Conservation (phyloP, 2,113 vertebrate species). For the Prolemur simus region DNA sequence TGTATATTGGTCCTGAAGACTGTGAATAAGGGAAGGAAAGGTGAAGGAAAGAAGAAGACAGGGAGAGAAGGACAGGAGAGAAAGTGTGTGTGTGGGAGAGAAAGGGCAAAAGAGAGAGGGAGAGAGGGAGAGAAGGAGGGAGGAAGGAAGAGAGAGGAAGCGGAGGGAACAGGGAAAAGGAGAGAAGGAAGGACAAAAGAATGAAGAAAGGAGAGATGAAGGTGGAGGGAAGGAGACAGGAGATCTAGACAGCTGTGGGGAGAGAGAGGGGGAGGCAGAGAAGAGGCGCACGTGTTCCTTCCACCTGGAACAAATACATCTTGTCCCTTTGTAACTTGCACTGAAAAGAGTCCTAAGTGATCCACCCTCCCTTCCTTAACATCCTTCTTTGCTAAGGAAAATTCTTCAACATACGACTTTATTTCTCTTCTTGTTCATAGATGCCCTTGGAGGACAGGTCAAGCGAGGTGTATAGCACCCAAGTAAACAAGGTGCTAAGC, state of each 20-base stretch:
- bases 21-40: no score
- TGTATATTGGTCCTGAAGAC: background rate
- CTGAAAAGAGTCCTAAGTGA: background rate
- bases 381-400: background rate
- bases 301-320: background rate
- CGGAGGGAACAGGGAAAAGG: no score
- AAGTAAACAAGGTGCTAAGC: no score
- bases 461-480: background rate
- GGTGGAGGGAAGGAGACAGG: background rate
- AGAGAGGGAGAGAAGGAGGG: background rate
- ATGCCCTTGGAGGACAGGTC: background rate
- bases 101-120: no score
- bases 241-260: background rate
- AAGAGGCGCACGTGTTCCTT: background rate
- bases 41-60: background rate
- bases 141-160: background rate
- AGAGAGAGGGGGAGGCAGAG: no score
- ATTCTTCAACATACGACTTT: background rate
- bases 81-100: no score
- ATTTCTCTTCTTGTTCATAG: background rate
- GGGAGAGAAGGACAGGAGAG: background rate
- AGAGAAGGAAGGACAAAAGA: background rate
- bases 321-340: background rate
- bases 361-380: background rate
- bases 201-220: background rate